Base-by-base conservation (phyloP, 2,113 vertebrate species). In the Climacteris rufus region DNA sequence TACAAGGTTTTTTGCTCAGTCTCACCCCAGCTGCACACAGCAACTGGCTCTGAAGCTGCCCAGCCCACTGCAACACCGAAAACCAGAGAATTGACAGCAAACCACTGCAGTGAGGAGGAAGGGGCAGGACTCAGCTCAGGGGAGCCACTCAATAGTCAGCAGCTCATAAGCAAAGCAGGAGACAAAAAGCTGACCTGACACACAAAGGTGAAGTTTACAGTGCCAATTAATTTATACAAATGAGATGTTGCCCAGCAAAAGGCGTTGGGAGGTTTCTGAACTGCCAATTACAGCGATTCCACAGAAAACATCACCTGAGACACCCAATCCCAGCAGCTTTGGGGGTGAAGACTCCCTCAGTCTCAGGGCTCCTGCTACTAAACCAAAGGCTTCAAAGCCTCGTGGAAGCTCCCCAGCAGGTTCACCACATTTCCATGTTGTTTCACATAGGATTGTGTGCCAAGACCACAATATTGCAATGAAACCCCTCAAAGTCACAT, bases 201-300 rank as follows among this genome's bases (percentile, higher is more conserved):
- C 1, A 68, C 5, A 42, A 60, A 68, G 53, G 75, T 53, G 61
- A 88, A 52, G 79, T 85, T 90, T 86, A 72, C 53, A 28, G 53
- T 24, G 83, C 57, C 93, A 82, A 53, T 87, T 61, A 84, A 93
- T 80, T 77, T 25, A 35, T 20, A 85, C 71, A 57, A 86, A 88
- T 39, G 45, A 85, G 69, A 17, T 0, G 18, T 1, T 88, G 78
- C 65, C 70, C 24, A 27, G 52, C 42, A 76, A 63, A 85, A 83
- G 83, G 0, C 0, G 1, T 7, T 13, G 0, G 4, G 75, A 79
- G 47, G 45, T 74, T 83, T 40, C 39, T 0, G 2, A 87, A 50
- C 13, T 2, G 12, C 30, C 1, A 0, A 37, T 63, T 6, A n/a
- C 49, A 86, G 63, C 0, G 0, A 47, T 40, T 25, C 88, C 64